A percentile compares a stretch with the other conserved stretches of the same genome.
phyloP scores from a whole-genome alignment of 2,113 vertebrate genomes.

The Melierax canorus region DNA sequence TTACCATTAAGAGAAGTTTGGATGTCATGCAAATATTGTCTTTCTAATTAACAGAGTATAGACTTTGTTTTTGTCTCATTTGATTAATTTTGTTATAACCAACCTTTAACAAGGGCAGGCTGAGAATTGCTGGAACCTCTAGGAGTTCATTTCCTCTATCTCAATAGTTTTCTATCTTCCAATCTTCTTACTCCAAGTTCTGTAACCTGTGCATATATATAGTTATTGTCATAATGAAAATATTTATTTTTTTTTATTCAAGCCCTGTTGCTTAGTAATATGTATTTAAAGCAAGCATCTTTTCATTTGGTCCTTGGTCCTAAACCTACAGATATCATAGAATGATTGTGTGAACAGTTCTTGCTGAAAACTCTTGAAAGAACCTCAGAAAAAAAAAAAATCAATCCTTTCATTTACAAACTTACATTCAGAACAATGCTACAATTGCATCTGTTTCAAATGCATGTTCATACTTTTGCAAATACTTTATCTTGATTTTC shows the following conservation, averaged over 20 bases:
- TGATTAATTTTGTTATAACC: neutral
- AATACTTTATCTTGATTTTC: neutral
- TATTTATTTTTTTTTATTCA: neutral
- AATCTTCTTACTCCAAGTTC: neutral
- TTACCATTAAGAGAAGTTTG: neutral
- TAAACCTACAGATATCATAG: neutral
- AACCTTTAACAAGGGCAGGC: neutral
- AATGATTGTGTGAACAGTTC: neutral
- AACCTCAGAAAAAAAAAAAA: neutral
- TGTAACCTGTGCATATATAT: neutral
- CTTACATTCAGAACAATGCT: neutral
- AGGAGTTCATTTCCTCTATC: neutral
- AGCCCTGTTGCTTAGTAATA: neutral
- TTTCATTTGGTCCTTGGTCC: neutral
- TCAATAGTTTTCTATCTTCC: neutral
- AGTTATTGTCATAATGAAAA: neutral
- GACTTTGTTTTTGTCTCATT: neutral
- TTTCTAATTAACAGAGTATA: neutral
- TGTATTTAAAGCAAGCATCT: neutral
- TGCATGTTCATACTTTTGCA: neutral
- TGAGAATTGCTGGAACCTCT: neutral
- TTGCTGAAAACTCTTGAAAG: neutral
- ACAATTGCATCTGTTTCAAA: neutral
- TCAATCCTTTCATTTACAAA: neutral
- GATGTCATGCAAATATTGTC: neutral